Evolutionary conservation across 2,888 invertebrate genomes (phyloP).

Genomic region (Bellardia pandia): DNA sequence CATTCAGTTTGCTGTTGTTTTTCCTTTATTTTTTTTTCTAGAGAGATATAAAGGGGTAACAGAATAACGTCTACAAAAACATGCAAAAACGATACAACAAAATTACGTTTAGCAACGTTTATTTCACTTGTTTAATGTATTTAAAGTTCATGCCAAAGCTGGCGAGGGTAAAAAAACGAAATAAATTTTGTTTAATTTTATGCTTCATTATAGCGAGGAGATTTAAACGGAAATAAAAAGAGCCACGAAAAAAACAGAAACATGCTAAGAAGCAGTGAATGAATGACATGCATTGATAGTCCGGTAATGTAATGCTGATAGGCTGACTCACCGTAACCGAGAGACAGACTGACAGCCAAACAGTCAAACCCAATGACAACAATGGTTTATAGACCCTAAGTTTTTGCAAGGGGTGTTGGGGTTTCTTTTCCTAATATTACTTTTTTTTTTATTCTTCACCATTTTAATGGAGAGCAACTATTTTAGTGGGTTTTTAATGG

Average conservation of each 20-base stretch:
- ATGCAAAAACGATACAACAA: neutral
- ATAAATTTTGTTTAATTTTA: constrained; percentile 36
- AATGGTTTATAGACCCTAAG: constrained; percentile 17
- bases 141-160: neutral
- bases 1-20: neutral
- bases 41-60: neutral
- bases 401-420: neutral
- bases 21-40: neutral
- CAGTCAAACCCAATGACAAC: neutral
- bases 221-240: neutral
- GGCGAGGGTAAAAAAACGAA: neutral
- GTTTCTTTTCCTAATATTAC: no score
- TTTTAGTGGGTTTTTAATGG: constrained; percentile 26
- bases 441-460: neutral
- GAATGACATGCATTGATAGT: constrained; percentile 33
- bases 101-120: constrained; percentile 8
- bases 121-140: constrained; percentile 8
- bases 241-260: neutral
- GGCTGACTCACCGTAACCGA: constrained; percentile 8
- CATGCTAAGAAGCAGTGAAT: neutral
- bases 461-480: neutral
- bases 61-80: neutral
- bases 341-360: neutral
- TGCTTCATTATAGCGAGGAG: constrained; percentile 8
- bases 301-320: neutral